Percentiles rank a stretch among this genome's conserved stretches.
phyloP scores from a whole-genome alignment of 1,140 invertebrate genomes.

The Heliconius hewitsoni region DNA sequence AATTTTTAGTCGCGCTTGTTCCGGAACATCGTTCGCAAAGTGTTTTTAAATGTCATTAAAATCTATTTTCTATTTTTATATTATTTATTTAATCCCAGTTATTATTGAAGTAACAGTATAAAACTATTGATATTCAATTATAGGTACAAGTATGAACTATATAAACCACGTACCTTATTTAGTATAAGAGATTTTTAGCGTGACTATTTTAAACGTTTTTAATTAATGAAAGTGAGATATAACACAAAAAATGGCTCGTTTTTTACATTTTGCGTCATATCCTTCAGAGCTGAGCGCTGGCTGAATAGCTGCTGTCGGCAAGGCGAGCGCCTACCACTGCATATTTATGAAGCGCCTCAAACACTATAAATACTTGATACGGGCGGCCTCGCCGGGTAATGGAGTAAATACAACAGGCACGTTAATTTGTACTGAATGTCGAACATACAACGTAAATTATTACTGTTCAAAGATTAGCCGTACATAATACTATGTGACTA shows the following conservation, averaged over 20 bases:
- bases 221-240: slow-evolving; percentile 14
- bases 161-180: too few species aligned
- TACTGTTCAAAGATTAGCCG: neutral
- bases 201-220: slow-evolving; percentile 2
- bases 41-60: too few species aligned
- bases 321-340: slow-evolving; percentile 78
- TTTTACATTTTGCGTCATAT: slow-evolving; percentile 41
- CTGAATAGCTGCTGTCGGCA: slow-evolving; percentile 79
- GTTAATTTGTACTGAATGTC: slow-evolving; percentile 61
- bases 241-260: slow-evolving; percentile 37
- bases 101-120: too few species aligned
- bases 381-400: slow-evolving; percentile 69
- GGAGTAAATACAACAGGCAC: slow-evolving; percentile 74
- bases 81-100: too few species aligned
- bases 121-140: too few species aligned
- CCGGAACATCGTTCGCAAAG: too few species aligned
- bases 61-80: too few species aligned
- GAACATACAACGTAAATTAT: slow-evolving; percentile 38
- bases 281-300: slow-evolving; percentile 45
- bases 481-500: neutral
- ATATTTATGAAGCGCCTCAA: slow-evolving; percentile 81
- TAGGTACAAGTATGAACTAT: too few species aligned
- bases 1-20: too few species aligned
- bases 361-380: slow-evolving; percentile 81
- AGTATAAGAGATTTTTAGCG: too few species aligned